Conservation (phyloP, 2,888 invertebrate genomes). For the Uropetala carovei region DNA sequence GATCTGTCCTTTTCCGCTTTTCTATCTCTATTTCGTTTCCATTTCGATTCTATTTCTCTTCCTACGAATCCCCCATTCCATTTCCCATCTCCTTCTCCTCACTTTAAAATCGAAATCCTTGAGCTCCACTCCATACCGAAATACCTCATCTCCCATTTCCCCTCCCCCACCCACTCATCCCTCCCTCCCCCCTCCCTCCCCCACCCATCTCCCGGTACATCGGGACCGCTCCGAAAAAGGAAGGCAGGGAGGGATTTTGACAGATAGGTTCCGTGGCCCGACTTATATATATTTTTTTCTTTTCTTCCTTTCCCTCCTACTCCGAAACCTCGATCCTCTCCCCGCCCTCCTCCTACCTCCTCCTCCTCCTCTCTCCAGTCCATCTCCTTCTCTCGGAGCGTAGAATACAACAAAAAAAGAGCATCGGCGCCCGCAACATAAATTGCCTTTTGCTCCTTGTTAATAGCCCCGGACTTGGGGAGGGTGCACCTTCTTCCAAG, state of each 20-base stretch:
- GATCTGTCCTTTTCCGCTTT: not conserved
- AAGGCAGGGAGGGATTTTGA: slow-evolving; percentile 38
- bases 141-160: too few relatives aligned
- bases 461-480: slow-evolving; percentile 61
- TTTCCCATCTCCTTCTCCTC: not conserved
- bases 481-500: slow-evolving; percentile 8
- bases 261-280: slow-evolving; percentile 58
- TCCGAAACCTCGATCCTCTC: not conserved
- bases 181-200: too few relatives aligned
- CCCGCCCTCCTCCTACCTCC: not conserved
- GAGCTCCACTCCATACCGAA: not conserved
- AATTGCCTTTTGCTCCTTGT: slow-evolving; percentile 64
- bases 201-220: not conserved
- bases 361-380: not conserved
- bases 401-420: slow-evolving; percentile 51
- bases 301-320: slow-evolving; percentile 1
- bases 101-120: not conserved
- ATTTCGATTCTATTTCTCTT: not conserved
- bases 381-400: slow-evolving; percentile 3
- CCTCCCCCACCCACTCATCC: too few relatives aligned
- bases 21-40: not conserved
- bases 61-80: too few relatives aligned
- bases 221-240: slow-evolving; percentile 38
- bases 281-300: slow-evolving; percentile 59
- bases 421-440: slow-evolving; percentile 62